These are phyloP conservation scores for Morinoia aosen DNA, from an alignment of 2,888 invertebrate species.

Conservation along the genomic window DNA sequence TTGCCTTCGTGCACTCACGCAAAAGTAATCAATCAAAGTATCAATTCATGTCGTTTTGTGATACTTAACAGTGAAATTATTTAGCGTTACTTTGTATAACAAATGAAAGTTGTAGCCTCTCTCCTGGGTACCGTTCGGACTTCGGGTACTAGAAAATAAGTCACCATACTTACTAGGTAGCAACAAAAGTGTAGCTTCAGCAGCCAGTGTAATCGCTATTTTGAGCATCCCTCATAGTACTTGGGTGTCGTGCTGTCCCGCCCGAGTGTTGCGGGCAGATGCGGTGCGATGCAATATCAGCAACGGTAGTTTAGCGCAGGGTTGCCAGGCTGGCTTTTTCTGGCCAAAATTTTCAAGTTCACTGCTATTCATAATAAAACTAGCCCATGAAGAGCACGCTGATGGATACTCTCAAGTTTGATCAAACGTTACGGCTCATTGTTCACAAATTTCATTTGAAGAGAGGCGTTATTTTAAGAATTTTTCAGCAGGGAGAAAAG, in stretches of 20 bases:
- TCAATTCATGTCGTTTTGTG: background rate
- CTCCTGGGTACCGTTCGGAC: slow-evolving; percentile 3
- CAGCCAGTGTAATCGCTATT: background rate
- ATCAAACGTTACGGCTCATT: no score
- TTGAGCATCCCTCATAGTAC: background rate
- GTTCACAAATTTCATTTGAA: no score
- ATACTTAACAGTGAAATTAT: background rate
- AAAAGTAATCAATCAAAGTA: background rate
- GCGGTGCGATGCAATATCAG: background rate
- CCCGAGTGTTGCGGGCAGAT: background rate
- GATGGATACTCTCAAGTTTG: no score
- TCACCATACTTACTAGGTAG: background rate
- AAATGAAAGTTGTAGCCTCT: background rate
- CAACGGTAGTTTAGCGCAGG: background rate
- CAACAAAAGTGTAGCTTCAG: background rate
- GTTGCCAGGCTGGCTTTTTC: no score
- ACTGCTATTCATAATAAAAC: no score
- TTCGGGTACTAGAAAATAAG: slow-evolving; percentile 46
- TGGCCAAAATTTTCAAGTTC: no score
- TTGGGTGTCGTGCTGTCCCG: background rate
- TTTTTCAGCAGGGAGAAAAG: no score
- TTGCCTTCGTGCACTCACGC: background rate
- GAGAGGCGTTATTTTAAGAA: no score
- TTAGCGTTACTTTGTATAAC: background rate
- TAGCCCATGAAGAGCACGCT: no score